These are phyloP conservation scores for Collichthys lucidus DNA, from an alignment of 2,113 vertebrate species.

Conservation along the genomic window DNA sequence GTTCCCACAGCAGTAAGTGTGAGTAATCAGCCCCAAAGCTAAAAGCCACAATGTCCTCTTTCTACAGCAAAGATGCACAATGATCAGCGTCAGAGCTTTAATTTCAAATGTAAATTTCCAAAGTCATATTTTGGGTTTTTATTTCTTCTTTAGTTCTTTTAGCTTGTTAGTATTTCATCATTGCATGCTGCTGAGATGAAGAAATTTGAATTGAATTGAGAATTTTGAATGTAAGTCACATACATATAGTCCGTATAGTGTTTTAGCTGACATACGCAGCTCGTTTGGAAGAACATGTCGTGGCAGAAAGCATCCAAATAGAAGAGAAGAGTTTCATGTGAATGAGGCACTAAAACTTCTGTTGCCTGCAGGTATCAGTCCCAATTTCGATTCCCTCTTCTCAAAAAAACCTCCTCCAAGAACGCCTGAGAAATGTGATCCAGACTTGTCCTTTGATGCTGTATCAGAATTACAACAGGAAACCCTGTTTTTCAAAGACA, in stretches of 20 bases:
- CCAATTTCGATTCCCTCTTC: constrained; percentile 26
- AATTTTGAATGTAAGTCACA: neutral
- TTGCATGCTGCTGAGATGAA: neutral
- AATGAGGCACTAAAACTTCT: neutral
- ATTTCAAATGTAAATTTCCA: neutral
- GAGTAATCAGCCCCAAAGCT: neutral
- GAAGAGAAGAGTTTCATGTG: too few species aligned
- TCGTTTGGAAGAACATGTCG: neutral
- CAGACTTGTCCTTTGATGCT: constrained; percentile 76
- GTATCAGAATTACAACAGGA: constrained; percentile 74
- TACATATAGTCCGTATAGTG: neutral
- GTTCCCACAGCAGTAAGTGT: neutral
- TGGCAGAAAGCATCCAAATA: neutral
- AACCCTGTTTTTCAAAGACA: constrained; percentile 79
- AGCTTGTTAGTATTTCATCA: neutral
- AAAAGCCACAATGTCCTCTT: constrained; percentile 15
- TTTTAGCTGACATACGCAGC: neutral
- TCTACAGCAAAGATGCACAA: neutral
- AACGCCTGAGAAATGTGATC: constrained; percentile 80
- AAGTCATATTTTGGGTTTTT: neutral
- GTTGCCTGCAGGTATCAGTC: constrained; percentile 55
- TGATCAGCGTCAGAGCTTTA: neutral
- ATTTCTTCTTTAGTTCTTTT: neutral
- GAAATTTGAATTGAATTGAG: too few species aligned
- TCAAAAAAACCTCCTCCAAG: constrained; percentile 67